Evolutionary conservation across 2,888 invertebrate species (phyloP), one percentile per base, ranked within the genome.

Genomic region (Eupithecia exiguata): DNA sequence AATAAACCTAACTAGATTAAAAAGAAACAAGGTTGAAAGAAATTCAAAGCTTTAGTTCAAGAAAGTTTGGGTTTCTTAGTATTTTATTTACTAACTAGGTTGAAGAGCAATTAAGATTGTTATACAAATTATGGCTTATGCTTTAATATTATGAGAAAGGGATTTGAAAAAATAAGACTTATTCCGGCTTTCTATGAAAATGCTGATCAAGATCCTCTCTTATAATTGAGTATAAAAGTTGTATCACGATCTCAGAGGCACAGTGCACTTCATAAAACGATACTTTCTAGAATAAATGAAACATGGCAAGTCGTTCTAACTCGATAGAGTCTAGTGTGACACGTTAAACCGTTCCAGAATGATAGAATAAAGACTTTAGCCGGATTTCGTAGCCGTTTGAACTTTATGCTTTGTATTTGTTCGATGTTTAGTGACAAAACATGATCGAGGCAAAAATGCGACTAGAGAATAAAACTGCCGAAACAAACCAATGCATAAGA

Each of bases 301-400:
- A 88, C 85, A 88, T 83, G 79, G 83, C 83, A 81, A 85, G 85
- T 86, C 85, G 86, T 87, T 84, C 80, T 85, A 84, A 87, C 84
- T 87, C 84, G 78, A 82, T 86, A 86, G 87, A 53, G 14, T 58
- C 25, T 58, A 88, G 88, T 88, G 87, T 88, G 85, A 84, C 87
- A 87, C 88, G 89, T 88, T 90, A 91, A 88, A 62, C 43, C 68
- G 49, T 58, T 38, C 43, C 58, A 38, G 30, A 67, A 16, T 58
- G 69, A n/a, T 46, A 40, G 36, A 18, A 7, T 14, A 38, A 40
- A 38, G 7, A 9, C 18, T 40, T 35, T 62, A 68, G 61, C 74
- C 74, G 69, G 74, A 67, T 46, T 61, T 53, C 0, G 4, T 61
- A 18, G 30, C 40, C 62, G 61, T 62, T 25, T n/a, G 43, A 35